Conservation (phyloP, 2,797 vertebrate genomes). For the Luscinia megarhynchos region DNA sequence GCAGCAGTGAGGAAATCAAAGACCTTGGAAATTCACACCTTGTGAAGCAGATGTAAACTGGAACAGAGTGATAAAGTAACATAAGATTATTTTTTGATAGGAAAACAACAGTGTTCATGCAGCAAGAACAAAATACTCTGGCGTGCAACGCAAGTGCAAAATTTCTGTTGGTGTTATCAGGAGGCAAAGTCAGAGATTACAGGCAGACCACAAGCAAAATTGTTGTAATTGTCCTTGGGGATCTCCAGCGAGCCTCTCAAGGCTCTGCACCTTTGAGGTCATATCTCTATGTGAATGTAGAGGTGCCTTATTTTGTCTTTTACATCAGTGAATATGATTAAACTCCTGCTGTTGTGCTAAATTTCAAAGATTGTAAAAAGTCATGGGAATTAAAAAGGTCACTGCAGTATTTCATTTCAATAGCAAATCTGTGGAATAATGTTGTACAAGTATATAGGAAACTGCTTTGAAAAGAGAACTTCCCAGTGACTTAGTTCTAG, state of each 20-base stretch:
- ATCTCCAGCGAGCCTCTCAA: conserved; percentile 30
- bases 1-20: neutral
- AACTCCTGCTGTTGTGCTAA: conserved; percentile 79
- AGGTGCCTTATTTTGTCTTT: conserved; percentile 80
- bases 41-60: neutral
- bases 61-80: conserved; percentile 3
- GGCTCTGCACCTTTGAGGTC: conserved; percentile 69
- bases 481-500: conserved; percentile 24
- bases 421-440: conserved; percentile 73
- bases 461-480: conserved; percentile 59
- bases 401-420: conserved; percentile 78
- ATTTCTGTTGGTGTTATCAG: neutral
- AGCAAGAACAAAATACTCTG: conserved; percentile 5
- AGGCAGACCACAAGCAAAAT: neutral
- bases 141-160: neutral
- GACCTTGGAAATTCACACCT: neutral
- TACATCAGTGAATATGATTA: conserved; percentile 78
- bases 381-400: conserved; percentile 80
- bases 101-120: neutral
- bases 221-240: neutral
- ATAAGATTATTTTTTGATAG: conserved; percentile 14
- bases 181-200: neutral
- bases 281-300: conserved; percentile 68
- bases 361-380: conserved; percentile 82
- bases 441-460: conserved; percentile 62